A percentile compares a stretch with the other conserved stretches of the same genome.
phyloP scores from a whole-genome alignment of 2,888 invertebrate species.

The Eilema sororculum region DNA sequence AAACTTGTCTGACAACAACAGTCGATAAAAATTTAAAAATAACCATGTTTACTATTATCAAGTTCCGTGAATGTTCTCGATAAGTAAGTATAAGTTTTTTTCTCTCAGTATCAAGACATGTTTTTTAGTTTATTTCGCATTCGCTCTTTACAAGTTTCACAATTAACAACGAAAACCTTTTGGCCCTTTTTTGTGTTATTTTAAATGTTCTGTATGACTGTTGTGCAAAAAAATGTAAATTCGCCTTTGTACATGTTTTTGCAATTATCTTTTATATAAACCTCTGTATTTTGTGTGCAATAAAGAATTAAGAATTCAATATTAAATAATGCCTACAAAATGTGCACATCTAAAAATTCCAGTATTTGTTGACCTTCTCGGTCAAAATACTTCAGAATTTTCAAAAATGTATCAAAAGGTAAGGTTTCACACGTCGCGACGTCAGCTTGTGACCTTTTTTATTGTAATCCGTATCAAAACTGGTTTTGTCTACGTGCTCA shows the following conservation, averaged over 20 bases:
- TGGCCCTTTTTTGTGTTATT: no score
- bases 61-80: not conserved
- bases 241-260: no score
- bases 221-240: no score
- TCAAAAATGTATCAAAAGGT: not conserved
- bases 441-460: not conserved
- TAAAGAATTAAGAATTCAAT: no score
- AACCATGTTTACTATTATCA: no score
- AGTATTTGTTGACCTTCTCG: no score
- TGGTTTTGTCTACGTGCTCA: not conserved
- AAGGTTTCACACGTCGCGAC: constrained; percentile 1
- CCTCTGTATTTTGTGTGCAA: no score
- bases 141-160: not conserved
- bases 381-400: not conserved
- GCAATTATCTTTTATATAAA: no score
- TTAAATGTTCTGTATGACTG: no score
- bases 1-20: not conserved
- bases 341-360: no score
- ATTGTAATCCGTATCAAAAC: not conserved
- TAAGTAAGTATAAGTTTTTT: not conserved
- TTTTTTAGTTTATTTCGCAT: not conserved
- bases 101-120: no score
- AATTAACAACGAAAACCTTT: not conserved
- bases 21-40: not conserved
- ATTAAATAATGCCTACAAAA: no score